Conservation (phyloP, 2,113 vertebrate genomes). For the Thymallus thymallus region DNA sequence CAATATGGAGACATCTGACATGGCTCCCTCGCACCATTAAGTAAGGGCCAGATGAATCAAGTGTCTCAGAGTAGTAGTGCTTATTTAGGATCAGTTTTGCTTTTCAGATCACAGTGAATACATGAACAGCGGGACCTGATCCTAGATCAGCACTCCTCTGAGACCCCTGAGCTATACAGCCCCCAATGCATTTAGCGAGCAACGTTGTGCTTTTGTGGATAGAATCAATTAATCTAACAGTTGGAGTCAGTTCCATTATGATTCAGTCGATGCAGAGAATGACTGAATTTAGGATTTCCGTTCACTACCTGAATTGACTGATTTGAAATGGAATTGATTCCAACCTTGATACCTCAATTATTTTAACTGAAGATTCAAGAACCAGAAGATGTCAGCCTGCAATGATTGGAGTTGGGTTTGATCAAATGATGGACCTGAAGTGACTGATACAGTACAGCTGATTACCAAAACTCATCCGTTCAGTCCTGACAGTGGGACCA, state of each 20-base stretch:
- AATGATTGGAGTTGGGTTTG: neutral
- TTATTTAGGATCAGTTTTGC: too few relatives aligned
- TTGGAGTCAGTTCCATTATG: neutral
- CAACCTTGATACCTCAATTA: conserved; percentile 46
- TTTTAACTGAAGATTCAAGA: neutral
- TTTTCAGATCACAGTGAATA: too few relatives aligned
- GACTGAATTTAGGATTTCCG: too few relatives aligned
- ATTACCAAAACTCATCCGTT: conserved; percentile 44
- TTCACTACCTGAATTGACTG: too few relatives aligned
- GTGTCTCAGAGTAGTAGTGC: neutral
- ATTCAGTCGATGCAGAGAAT: neutral
- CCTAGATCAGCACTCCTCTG: too few relatives aligned
- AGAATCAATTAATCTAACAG: neutral
- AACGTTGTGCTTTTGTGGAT: neutral
- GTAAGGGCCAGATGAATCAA: neutral
- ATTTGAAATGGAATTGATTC: conserved; percentile 6
- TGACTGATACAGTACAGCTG: conserved; percentile 26
- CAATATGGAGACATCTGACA: too few relatives aligned
- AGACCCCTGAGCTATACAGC: too few relatives aligned
- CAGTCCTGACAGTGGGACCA: conserved; percentile 34
- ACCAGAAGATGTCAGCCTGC: neutral
- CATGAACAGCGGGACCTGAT: too few relatives aligned
- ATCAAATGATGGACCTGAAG: conserved; percentile 18
- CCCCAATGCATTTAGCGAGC: neutral
- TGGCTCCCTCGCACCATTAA: neutral